phyloP scores from a whole-genome alignment of 2,797 vertebrate species.

The Poeciliopsis gracilis region DNA sequence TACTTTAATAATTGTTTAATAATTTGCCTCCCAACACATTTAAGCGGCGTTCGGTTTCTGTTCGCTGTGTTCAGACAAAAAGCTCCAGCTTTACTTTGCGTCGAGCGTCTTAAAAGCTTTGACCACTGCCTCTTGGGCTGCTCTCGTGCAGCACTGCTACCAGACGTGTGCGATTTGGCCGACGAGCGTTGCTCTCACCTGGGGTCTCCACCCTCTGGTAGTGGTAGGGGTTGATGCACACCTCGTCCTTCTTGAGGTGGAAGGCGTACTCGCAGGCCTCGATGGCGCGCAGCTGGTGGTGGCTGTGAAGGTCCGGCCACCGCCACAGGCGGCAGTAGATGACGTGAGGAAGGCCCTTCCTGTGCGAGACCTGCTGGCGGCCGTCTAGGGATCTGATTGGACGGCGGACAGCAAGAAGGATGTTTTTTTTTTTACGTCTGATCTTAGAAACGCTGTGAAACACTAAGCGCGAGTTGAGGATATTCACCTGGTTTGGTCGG shows the following conservation, averaged over 20 bases:
- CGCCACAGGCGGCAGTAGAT: constrained; percentile 99
- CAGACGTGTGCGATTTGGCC: background rate
- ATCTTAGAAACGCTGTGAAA: constrained; percentile 63
- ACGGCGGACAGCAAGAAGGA: constrained; percentile 43
- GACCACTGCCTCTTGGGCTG: background rate
- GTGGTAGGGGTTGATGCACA: constrained; percentile 99
- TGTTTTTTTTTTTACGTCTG: constrained; percentile 42
- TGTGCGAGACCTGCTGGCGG: constrained; percentile 96
- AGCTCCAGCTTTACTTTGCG: background rate
- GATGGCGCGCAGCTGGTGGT: constrained; percentile 98
- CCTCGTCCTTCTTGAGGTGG: constrained; percentile 99
- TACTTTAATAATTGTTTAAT: no score
- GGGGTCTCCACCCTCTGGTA: constrained; percentile 99
- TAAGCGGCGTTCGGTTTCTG: no score
- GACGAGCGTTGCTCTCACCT: constrained; percentile 79
- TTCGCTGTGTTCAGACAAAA: no score
- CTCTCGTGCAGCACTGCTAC: no score
- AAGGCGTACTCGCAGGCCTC: constrained; percentile 99
- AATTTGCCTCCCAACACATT: no score
- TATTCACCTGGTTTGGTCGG: constrained; percentile 99
- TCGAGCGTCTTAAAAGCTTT: background rate
- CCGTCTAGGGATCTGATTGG: constrained; percentile 92
- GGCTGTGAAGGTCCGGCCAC: constrained; percentile 99
- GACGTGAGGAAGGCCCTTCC: constrained; percentile 96
- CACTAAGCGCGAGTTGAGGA: constrained; percentile 82